Conservation (phyloP, 2,113 vertebrate genomes). For the Paedocypris sp. region DNA sequence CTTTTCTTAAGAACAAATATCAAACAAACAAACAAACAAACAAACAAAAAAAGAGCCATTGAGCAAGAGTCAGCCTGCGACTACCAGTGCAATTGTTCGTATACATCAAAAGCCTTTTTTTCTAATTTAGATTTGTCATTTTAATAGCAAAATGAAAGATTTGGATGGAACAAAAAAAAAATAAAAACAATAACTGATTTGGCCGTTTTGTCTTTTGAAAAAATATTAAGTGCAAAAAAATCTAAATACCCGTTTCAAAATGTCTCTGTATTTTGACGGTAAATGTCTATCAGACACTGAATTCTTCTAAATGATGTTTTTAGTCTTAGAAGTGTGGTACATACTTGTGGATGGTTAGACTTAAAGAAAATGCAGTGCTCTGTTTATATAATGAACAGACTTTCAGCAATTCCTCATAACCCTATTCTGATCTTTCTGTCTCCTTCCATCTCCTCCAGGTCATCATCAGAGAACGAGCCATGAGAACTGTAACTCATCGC, state of each 20-base stretch:
- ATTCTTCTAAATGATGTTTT: too few relatives aligned
- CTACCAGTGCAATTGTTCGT: constrained; percentile 15
- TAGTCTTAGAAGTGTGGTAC: too few relatives aligned
- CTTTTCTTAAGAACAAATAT: too few relatives aligned
- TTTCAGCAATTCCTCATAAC: constrained; percentile 40
- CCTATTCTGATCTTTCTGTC: constrained; percentile 53
- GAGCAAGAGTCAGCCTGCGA: constrained; percentile 6
- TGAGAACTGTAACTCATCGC: constrained; percentile 49
- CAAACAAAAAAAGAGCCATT: background rate
- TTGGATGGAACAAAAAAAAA: constrained; percentile 17
- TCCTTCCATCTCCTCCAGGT: constrained; percentile 43
- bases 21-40: too few relatives aligned
- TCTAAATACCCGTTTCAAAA: constrained; percentile 11
- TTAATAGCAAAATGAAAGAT: constrained; percentile 8
- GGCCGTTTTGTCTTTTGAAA: background rate
- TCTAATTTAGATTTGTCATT: background rate
- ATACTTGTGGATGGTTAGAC: too few relatives aligned
- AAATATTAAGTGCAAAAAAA: constrained; percentile 23
- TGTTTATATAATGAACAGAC: constrained; percentile 4
- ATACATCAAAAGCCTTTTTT: background rate
- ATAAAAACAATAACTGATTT: constrained; percentile 15
- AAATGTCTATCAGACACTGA: too few relatives aligned
- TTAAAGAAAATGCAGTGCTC: constrained; percentile 6
- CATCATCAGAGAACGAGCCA: constrained; percentile 59
- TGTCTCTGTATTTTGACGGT: background rate